These are phyloP conservation scores for Torymus aiolomorphi DNA, from an alignment of 2,888 invertebrate genomes.

Conservation along the genomic window DNA sequence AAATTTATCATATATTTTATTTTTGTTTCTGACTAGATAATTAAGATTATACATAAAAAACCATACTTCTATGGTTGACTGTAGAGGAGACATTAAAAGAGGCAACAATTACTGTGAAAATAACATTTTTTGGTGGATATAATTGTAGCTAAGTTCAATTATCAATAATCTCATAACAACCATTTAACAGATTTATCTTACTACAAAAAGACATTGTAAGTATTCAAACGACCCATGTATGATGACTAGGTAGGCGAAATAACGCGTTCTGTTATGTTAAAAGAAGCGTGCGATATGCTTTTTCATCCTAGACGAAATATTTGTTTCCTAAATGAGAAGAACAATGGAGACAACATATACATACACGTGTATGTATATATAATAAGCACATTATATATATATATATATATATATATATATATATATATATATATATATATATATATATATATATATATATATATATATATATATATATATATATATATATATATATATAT, in stretches of 20 bases:
- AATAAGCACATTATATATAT: slow-evolving; percentile 45
- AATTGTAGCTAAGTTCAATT: slow-evolving; percentile 50
- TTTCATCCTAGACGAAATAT: slow-evolving; percentile 26
- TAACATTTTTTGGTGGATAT: slow-evolving; percentile 36
- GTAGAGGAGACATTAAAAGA: slow-evolving; percentile 54
- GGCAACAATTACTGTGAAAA: slow-evolving; percentile 58
- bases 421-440: no score
- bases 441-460: no score
- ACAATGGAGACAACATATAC: slow-evolving; percentile 65
- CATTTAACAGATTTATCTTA: slow-evolving; percentile 56
- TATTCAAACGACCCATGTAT: slow-evolving; percentile 45
- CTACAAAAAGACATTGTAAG: slow-evolving; percentile 57
- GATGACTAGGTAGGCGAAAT: slow-evolving; percentile 48
- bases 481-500: no score
- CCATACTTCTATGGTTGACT: slow-evolving; percentile 6
- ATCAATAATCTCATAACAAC: slow-evolving; percentile 59
- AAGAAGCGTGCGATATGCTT: slow-evolving; percentile 59
- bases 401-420: no score
- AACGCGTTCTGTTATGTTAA: slow-evolving; percentile 61
- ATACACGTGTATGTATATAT: slow-evolving; percentile 57
- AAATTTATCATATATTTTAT: slow-evolving; percentile 62
- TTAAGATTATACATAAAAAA: slow-evolving; percentile 45
- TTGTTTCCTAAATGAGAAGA: slow-evolving; percentile 65
- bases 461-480: no score
- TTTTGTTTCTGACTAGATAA: slow-evolving; percentile 57